Base-by-base conservation (phyloP, 2,888 invertebrate species). In the Agonopterix subpropinquella region DNA sequence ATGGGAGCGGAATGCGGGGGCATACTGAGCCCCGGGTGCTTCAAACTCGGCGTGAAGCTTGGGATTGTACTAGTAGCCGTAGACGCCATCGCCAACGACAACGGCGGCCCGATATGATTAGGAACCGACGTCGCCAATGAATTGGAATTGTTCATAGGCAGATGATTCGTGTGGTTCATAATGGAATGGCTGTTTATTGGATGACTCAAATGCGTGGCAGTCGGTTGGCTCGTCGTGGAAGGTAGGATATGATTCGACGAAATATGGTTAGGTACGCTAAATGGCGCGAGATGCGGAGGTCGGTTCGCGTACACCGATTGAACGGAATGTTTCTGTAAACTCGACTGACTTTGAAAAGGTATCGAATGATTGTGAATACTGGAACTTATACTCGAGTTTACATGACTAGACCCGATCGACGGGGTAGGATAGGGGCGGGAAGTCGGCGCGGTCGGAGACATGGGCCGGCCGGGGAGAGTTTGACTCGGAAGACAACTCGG, bases 221-320 rank as follows among this genome's bases (percentile, higher is more conserved):
- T 65, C 45, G 74, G 66, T 56, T 70, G 80, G 56, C 65, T 73
- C 47, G 75, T 55, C 78, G 63, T 85, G 73, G 71, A 90, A 72
- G 71, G 88, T 83, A 73, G 90, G 82, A 77, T 89, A 88, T 74
- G 91, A 89, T 78, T 91, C 79, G 83, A 86, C 79, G 83, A 82
- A 79, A 79, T 73, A 62, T 84, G 88, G 58, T 73, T 82, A 18
- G 81, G 70, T 55, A 83, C 79, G 58, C 80, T 77, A 65, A 82
- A 87, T 13, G 85, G 81, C 47, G 84, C 73, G 54, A 82, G 79
- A 63, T 86, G 86, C 49, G 81, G 70, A 48, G 86, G 84, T 61
- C 87, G 74, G 64, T 69, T 81, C 59, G 77, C 64, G 62, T 83
- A 86, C 55, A 70, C 75, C 61, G 84, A 64, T 57, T 73, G 82